Conservation (phyloP, 2,888 invertebrate genomes). For the Sinopyrophorus schimmeli region DNA sequence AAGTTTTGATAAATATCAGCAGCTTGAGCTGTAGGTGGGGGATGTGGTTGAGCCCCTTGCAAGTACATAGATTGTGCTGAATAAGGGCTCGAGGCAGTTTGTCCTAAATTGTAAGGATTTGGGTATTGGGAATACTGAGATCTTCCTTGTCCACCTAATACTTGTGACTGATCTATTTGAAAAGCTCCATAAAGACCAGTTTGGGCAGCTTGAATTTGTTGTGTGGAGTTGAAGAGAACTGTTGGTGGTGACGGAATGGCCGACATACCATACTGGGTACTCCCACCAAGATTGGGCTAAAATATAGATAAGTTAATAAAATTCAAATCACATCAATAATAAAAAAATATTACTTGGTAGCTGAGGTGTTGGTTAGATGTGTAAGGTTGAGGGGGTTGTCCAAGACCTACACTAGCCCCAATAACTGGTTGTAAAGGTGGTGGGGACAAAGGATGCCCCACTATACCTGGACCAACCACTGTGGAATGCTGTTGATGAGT, state of each 20-base stretch:
- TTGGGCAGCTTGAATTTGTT: constrained; percentile 62
- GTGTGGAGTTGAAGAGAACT: constrained; percentile 78
- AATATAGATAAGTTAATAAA: constrained; percentile 29
- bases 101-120: constrained; percentile 60
- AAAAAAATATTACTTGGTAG: constrained; percentile 76
- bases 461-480: constrained; percentile 49
- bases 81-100: constrained; percentile 68
- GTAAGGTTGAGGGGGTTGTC: constrained; percentile 61
- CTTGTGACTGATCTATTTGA: constrained; percentile 61
- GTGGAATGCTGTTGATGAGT: constrained; percentile 54
- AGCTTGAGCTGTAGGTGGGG: constrained; percentile 62
- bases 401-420: constrained; percentile 54
- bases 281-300: constrained; percentile 53
- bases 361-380: constrained; percentile 66
- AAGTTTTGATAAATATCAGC: constrained; percentile 72
- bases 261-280: constrained; percentile 75
- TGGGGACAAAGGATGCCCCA: constrained; percentile 61
- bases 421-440: constrained; percentile 64
- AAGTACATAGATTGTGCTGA: constrained; percentile 71
- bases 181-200: constrained; percentile 78
- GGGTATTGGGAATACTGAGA: constrained; percentile 82
- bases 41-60: constrained; percentile 56
- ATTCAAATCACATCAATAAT: background rate
- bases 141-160: constrained; percentile 69
- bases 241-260: constrained; percentile 87